Evolutionary conservation across 2,888 invertebrate genomes (phyloP), one percentile per base, ranked within the genome.

Genomic region (Aquatica leii): DNA sequence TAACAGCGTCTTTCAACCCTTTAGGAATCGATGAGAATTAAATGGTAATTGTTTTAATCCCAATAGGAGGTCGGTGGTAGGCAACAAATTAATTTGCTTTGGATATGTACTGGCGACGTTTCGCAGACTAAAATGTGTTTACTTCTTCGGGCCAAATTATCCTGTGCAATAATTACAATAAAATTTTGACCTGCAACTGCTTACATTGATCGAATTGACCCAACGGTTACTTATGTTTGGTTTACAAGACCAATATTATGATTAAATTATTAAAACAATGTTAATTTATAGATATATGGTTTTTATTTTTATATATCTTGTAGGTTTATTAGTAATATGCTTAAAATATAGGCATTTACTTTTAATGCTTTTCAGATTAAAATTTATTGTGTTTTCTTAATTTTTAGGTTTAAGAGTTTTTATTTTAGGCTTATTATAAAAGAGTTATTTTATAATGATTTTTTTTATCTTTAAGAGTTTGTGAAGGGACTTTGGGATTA

Each of bases 241-340:
- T 86, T 88, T 88, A 88, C 87, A 88, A 88, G 84, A 88, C 84
- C 86, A 86, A 85, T 84, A 82, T 87, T 88, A 87, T 87, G 72
- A 72, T 84, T 87, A 86, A 87, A 87, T 84, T 88, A 87, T 86
- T 85, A 86, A 86, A 86, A 83, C 84, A 84, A 84, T n/a, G n/a
- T n/a, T n/a, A n/a, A n/a, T n/a, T n/a, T n/a, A n/a, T n/a, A n/a
- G n/a, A n/a, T n/a, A n/a, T 80, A 83, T 86, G 76, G 83, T 81
- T 84, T 74, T 86, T 77, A 64, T 82, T 31, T 31, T 72, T 82
- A 82, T 73, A 84, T 88, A 78, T 78, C 35, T 87, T 77, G 14
- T 37, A n/a, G 37, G 37, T 8, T 11, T 37, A 37, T 3, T 43
- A 14, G 14, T 43, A 15, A 15, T 43, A 15, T 43, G 41, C 8